phyloP scores from a whole-genome alignment of 2,113 vertebrate species.

The Mobula hypostoma region DNA sequence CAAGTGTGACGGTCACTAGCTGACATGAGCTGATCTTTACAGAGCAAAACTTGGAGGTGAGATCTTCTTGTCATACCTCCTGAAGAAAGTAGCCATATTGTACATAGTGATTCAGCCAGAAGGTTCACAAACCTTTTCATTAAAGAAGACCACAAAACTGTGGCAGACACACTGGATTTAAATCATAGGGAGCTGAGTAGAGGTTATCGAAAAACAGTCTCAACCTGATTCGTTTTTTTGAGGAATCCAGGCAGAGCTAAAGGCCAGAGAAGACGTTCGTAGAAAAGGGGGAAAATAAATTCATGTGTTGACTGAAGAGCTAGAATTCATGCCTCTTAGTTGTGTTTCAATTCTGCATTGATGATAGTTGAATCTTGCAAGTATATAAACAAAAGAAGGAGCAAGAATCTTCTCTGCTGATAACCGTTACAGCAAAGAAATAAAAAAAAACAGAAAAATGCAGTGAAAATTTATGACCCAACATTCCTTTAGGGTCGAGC shows the following conservation, averaged over 20 bases:
- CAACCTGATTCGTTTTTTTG: not conserved
- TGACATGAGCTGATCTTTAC: no score
- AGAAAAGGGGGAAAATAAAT: not conserved
- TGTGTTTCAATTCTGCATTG: not conserved
- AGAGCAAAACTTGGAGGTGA: no score
- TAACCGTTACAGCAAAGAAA: slow-evolving; percentile 46
- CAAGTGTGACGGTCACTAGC: no score
- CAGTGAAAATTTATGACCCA: slow-evolving; percentile 93
- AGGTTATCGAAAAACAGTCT: not conserved
- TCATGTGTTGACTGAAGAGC: not conserved
- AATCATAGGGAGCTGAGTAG: not conserved
- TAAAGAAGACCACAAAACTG: no score
- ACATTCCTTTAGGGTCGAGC: slow-evolving; percentile 96
- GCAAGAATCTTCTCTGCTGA: slow-evolving; percentile 55
- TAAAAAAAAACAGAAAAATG: slow-evolving; percentile 57
- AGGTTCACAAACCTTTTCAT: no score
- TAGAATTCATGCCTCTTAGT: not conserved
- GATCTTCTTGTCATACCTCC: no score
- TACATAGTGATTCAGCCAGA: no score
- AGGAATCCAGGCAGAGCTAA: not conserved
- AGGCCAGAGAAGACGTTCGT: not conserved
- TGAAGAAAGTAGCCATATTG: no score
- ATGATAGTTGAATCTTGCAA: slow-evolving; percentile 42
- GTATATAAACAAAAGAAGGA: slow-evolving; percentile 48
- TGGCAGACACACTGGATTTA: not conserved